A percentile compares a stretch with the other conserved stretches of the same genome.
Evolutionary conservation across 2,113 vertebrate genomes (phyloP).

Genomic region (Upupa epops): DNA sequence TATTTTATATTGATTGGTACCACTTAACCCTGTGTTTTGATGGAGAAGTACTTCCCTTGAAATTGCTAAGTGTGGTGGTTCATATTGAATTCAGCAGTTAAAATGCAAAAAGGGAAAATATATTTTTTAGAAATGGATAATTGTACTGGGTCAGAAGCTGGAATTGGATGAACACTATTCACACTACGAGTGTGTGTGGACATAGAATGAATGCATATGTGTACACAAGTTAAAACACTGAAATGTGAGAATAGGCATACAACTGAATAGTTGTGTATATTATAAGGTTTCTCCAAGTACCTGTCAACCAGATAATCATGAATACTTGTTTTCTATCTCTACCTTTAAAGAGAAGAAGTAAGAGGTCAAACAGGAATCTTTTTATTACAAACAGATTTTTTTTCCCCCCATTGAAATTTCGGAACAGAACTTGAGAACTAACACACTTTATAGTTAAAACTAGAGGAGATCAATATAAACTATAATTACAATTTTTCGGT

Average conservation of each 20-base stretch:
- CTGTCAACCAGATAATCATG: not conserved
- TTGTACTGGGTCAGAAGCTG: not conserved
- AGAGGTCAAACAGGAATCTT: not conserved
- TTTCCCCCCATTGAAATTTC: not conserved
- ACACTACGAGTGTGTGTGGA: not conserved
- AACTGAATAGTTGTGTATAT: not conserved
- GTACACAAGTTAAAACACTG: not conserved
- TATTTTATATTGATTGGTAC: conserved; percentile 44
- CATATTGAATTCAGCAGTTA: not conserved
- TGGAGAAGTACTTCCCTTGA: not conserved
- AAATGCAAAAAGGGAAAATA: not conserved
- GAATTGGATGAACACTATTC: not conserved
- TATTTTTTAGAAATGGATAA: not conserved
- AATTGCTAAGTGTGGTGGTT: not conserved
- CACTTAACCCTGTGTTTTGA: conserved; percentile 34
- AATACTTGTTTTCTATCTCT: not conserved
- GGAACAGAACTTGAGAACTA: not conserved
- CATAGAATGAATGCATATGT: not conserved
- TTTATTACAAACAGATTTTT: not conserved
- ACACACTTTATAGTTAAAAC: not conserved
- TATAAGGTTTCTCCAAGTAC: not conserved
- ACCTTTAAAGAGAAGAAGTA: not conserved
- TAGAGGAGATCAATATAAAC: not conserved
- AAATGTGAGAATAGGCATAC: not conserved
- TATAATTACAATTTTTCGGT: not conserved